Base-by-base conservation (phyloP, 1,140 invertebrate species). In the Platorchestia sp. region DNA sequence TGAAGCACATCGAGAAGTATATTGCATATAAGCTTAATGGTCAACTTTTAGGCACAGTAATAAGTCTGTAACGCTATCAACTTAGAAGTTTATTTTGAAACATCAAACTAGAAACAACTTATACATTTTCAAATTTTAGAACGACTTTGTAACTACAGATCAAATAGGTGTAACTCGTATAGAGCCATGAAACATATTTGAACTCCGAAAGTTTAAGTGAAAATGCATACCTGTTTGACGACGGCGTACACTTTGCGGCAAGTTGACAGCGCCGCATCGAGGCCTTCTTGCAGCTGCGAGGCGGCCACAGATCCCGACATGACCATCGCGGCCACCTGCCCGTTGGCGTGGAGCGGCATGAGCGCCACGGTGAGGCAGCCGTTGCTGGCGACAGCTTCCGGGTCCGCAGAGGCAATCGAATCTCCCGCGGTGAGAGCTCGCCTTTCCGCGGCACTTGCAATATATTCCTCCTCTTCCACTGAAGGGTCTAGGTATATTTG, bases 281-380 rank as follows among this genome's bases (percentile, higher is more conserved):
- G 43, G 45, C 95, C 95, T 22, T 96, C 95, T 47, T 93, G 95
- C 5, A 96, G 89, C 53, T 95, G 95, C 42, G 53, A 75, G 22
- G 95, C 95, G n/a, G 95, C 44, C 59, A 96, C 51, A 41, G 95
- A 95, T 16, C 96, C 96, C 16, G 89, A 93, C 45, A 95, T 95
- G 42, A 96, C 95, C 95, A 95, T 51, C 27, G 96, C 75, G 43
- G 89, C 95, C 14, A 96, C 95, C 86, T 96, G 96, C 0, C 96
- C 96, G 89, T 95, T 95, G 19, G 96, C 96, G 90, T 96, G 95
- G 41, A 95, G 95, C 1, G 96, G 96, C 95, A 96, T 96, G 91
- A 96, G 95, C 19, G 95, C 96, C 40, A 96, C 87, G 41, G 95
- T 96, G 6, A 96, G 75, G 41, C 41, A 45, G 16, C 91, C 91